phyloP scores from a whole-genome alignment of 2,797 vertebrate genomes.

The Oophaga sylvatica region DNA sequence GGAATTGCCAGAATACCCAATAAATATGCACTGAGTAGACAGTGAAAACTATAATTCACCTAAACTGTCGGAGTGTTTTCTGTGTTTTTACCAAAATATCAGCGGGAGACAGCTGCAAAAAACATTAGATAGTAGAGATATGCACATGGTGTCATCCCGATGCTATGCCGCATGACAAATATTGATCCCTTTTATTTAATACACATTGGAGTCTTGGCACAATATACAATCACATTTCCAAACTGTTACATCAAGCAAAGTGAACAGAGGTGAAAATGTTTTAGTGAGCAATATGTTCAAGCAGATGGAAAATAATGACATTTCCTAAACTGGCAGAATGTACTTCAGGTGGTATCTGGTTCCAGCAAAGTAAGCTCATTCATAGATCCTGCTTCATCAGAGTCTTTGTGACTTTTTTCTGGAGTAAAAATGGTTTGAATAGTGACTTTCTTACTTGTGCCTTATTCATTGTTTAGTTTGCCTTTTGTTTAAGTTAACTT shows the following conservation, averaged over 20 bases:
- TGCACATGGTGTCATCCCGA: not conserved
- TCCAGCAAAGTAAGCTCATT: not conserved
- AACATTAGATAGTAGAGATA: not conserved
- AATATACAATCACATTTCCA: not conserved
- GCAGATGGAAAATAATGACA: not conserved
- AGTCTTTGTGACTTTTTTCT: too few species aligned
- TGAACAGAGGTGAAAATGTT: not conserved
- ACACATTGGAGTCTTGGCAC: not conserved
- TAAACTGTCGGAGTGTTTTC: not conserved
- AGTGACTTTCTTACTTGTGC: too few species aligned
- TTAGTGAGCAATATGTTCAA: not conserved
- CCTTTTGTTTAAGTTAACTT: too few species aligned
- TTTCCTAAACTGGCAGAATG: not conserved
- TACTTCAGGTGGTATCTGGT: not conserved
- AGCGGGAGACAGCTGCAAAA: conserved; percentile 4
- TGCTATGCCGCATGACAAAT: conserved; percentile 1
- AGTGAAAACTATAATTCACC: not conserved
- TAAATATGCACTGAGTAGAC: not conserved
- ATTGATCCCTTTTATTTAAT: conserved; percentile 34
- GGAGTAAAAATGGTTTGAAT: too few species aligned
- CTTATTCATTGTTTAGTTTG: too few species aligned
- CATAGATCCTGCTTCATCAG: too few species aligned
- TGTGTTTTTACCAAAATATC: not conserved
- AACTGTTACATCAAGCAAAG: not conserved
- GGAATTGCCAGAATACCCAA: not conserved